Evolutionary conservation across 2,797 vertebrate species (phyloP).

Genomic region (Pterois miles): DNA sequence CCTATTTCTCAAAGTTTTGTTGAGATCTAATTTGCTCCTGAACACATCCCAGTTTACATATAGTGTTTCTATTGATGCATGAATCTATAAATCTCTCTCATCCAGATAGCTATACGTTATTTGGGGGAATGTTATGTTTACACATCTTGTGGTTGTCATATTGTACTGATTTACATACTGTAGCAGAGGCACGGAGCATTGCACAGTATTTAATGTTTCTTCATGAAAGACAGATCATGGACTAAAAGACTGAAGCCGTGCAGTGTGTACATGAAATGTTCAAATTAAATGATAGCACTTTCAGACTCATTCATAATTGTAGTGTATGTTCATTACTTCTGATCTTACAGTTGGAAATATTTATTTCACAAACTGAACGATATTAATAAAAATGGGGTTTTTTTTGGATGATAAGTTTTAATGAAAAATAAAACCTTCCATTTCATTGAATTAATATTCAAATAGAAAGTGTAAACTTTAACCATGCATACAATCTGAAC

Average conservation of each 20-base stretch:
- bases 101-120: conserved; percentile 1
- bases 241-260: conserved; percentile 1
- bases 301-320: conserved; percentile 9
- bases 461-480: neutral
- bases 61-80: conserved; percentile 46
- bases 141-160: conserved; percentile 28
- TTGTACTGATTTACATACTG: conserved; percentile 6
- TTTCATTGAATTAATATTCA: conserved; percentile 4
- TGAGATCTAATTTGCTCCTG: conserved; percentile 14
- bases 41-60: conserved; percentile 16
- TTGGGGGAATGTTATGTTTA: conserved; percentile 17
- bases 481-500: neutral
- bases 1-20: conserved; percentile 81
- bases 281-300: conserved; percentile 12
- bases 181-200: neutral
- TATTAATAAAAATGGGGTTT: conserved; percentile 37
- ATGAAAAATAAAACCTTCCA: neutral
- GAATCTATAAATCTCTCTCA: conserved; percentile 41
- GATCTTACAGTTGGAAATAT: conserved; percentile 11
- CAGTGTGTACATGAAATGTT: conserved; percentile 13
- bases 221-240: conserved; percentile 3
- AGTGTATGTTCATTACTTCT: conserved; percentile 10
- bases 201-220: conserved; percentile 7
- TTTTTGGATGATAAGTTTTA: neutral
- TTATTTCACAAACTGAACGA: neutral